Evolutionary conservation across 2,888 invertebrate species (phyloP), one percentile per base, ranked within the genome.

Genomic region (Diogma glabrata): DNA sequence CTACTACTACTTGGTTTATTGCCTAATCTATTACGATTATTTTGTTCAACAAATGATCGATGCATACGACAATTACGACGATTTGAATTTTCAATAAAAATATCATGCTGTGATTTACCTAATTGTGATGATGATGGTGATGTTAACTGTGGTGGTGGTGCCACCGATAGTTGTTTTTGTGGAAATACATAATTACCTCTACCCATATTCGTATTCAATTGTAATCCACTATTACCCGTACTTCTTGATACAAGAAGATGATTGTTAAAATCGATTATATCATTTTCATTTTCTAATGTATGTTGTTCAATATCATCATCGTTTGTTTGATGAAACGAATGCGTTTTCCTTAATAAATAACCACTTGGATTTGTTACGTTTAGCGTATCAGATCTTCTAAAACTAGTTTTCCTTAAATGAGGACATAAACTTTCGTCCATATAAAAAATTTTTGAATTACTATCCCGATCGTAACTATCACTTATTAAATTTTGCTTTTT

Each of bases 261-360:
- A n/a, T 43, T 23, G 23, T 23, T 20, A 43, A 22, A 43, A 26
- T 26, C 47, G n/a, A n/a, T n/a, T n/a, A n/a, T n/a, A n/a, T n/a
- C n/a, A n/a, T n/a, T n/a, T 16, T 26, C 16, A 24, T 17, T 47
- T 26, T 24, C 28, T 47, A 28, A 24, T 24, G 28, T 26, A 12
- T 26, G 28, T 19, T 47, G 26, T 19, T 48, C 67, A 61, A 66
- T 59, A 51, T 64, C 60, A 53, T 63, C 61, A 54, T 69, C 70
- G 57, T 69, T 67, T 20, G 67, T 64, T 59, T 70, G 70, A 59
- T 70, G 70, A 60, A 71, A 70, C 53, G 70, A 71, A 56, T 69
- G 67, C 57, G 71, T 69, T 59, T 70, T 70, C 60, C 70, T 65
- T 63, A 70, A 66, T 64, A 68, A 67, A 61, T 67, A 69, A 62